A percentile compares a stretch with the other conserved stretches of the same genome.
Conservation (phyloP, 2,113 vertebrate genomes). For the Stomatorhinus ivindoensis region DNA sequence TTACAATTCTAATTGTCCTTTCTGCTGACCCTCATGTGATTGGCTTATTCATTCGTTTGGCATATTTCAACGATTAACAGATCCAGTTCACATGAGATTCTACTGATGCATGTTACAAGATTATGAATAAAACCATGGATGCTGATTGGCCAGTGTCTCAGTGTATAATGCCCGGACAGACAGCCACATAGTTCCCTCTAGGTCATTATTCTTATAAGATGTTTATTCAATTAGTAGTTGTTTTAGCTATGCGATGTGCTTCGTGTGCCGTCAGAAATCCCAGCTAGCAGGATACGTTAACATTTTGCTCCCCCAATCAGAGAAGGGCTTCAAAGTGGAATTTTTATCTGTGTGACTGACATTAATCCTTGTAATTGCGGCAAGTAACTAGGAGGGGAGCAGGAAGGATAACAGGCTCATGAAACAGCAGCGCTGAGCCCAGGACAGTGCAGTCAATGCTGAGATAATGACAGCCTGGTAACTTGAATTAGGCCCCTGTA, state of each 20-base stretch:
- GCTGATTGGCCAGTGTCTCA: background rate
- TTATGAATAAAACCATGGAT: background rate
- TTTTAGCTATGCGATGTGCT: background rate
- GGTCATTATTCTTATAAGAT: background rate
- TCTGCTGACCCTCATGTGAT: background rate
- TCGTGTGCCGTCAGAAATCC: background rate
- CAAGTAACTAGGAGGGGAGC: background rate
- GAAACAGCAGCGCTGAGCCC: constrained; percentile 15
- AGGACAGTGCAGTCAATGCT: background rate
- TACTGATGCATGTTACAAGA: background rate
- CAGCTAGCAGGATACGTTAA: background rate
- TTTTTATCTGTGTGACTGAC: constrained; percentile 15
- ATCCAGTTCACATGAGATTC: background rate
- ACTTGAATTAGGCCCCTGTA: constrained; percentile 17
- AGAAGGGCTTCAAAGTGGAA: constrained; percentile 8
- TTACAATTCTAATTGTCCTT: background rate
- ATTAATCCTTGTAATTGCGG: constrained; percentile 9
- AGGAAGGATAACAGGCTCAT: background rate
- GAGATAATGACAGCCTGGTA: constrained; percentile 27
- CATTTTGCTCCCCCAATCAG: background rate
- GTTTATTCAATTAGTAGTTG: background rate
- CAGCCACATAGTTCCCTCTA: background rate
- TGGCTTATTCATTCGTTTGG: background rate
- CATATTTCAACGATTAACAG: background rate
- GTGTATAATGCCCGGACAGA: background rate